Percentiles rank a stretch among this genome's conserved stretches.
These are phyloP conservation scores for Sclerurus mexicanus DNA, from an alignment of 2,113 vertebrate genomes.

Conservation along the genomic window DNA sequence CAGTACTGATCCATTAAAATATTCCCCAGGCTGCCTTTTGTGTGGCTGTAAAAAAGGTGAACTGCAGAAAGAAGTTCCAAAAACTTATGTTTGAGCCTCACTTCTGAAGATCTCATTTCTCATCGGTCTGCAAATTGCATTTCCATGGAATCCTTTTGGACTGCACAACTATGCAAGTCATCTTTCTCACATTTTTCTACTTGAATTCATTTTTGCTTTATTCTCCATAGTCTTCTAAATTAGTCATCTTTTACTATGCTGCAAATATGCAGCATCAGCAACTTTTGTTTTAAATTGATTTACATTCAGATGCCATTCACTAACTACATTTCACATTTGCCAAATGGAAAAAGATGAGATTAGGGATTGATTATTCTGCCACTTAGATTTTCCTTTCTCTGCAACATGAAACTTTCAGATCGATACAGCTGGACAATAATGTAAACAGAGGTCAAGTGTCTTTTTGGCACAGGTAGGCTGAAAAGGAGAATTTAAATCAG, in stretches of 20 bases:
- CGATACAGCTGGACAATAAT: not conserved
- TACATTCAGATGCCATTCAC: constrained; percentile 3
- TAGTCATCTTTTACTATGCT: not conserved
- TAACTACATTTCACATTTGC: not conserved
- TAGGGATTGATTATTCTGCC: constrained; percentile 26
- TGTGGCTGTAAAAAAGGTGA: constrained; percentile 65
- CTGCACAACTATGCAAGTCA: not conserved
- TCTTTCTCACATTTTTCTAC: not conserved
- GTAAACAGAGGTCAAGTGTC: constrained; percentile 10
- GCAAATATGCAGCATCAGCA: constrained; percentile 25
- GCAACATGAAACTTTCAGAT: not conserved
- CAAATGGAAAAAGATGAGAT: constrained; percentile 34
- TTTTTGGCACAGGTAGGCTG: not conserved
- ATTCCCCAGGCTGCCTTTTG: not conserved
- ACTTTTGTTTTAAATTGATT: constrained; percentile 6
- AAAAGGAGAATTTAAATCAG: not conserved
- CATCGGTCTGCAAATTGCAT: not conserved
- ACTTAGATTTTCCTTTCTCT: not conserved
- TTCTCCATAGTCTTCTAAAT: not conserved
- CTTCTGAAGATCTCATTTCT: not conserved
- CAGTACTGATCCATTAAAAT: constrained; percentile 57
- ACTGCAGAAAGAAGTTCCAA: not conserved
- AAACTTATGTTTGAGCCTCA: not conserved
- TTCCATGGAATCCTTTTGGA: not conserved
- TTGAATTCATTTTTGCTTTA: not conserved